Evolutionary conservation across 2,797 vertebrate species (phyloP), one percentile per base, ranked within the genome.

Genomic region (Falco columbarius): DNA sequence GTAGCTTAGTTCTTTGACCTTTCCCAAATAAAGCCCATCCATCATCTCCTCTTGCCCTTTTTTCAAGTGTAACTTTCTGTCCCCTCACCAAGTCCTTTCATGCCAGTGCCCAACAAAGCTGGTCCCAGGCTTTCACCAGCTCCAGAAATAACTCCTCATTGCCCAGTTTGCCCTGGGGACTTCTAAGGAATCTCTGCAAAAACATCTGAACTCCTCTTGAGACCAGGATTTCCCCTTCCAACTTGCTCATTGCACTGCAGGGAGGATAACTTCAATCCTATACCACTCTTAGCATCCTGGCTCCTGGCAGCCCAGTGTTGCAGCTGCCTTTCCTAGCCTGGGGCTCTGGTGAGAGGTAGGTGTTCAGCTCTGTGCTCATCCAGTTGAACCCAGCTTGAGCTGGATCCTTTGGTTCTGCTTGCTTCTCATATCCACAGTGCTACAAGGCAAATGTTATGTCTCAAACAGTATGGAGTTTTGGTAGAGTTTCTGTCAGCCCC

Each of bases 381-480:
- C 29, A 12, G 1, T 20, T 27, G 56, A n/a, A 10, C 20, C 15
- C 75, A 76, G 14, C 9, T n/a, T 66, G 72, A 88, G 14, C 24
- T 76, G 17, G 49, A 56, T 61, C n/a, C 8, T 82, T 70, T 76
- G 26, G 7, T 70, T 55, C 71, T 84, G 19, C 61, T 95, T 46
- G 1, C 29, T 71, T 89, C 44, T 62, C 0, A 0, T 42, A 30
- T 84, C 30, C 49, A 55, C 30, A 52, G 18, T 14, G 36, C 7
- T 87, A 55, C 27, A 52, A 89, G 49, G n/a, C 20, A 84, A 86
- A 59, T 34, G 5, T 6, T 63, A 5, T 18, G 12, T 30, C 52
- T 74, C 32, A 52, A 79, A 71, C 49, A 74, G 7, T 42, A 42
- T 2, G 0, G 17, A 21, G 16, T 38, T 74, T 83, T 71, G 19